These are phyloP conservation scores for Branchinecta sandiegonensis DNA, from an alignment of 2,888 invertebrate genomes.

Conservation along the genomic window DNA sequence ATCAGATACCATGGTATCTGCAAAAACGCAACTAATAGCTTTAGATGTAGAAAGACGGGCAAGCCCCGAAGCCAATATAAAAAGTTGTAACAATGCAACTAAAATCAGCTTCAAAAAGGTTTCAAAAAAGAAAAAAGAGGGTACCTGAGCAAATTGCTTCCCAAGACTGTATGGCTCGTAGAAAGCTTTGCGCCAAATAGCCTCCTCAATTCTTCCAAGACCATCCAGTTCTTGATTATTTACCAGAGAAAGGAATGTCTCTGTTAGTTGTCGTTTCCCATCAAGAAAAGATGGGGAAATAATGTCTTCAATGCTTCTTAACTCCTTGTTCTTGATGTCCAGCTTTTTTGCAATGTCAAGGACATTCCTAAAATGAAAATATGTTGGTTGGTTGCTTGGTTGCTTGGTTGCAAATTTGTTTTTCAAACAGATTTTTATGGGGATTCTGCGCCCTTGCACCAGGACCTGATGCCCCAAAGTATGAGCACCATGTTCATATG, in stretches of 20 bases:
- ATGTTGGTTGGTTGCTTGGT: no score
- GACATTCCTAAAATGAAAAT: not conserved
- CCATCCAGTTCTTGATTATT: constrained; percentile 10
- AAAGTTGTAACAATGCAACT: no score
- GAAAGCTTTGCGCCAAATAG: constrained; percentile 6
- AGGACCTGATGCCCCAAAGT: no score
- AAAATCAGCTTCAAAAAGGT: no score
- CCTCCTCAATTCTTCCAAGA: constrained; percentile 13
- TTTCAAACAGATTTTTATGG: no score
- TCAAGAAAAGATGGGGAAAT: not conserved
- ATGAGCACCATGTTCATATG: no score
- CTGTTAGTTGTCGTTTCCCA: constrained; percentile 1
- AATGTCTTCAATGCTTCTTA: constrained; percentile 1
- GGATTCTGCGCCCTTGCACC: no score
- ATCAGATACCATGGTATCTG: no score
- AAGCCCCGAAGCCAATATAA: no score
- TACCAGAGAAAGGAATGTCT: not conserved
- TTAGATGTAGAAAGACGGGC: no score
- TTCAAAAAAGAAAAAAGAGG: not conserved
- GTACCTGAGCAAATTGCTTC: constrained; percentile 4
- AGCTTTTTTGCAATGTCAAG: not conserved
- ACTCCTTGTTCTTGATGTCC: not conserved
- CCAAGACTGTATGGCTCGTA: constrained; percentile 1
- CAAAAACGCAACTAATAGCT: no score
- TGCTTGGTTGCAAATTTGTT: no score